A percentile compares a stretch with the other conserved stretches of the same genome.
These are phyloP conservation scores for Coenonympha arcania DNA, from an alignment of 2,888 invertebrate genomes.

Conservation along the genomic window DNA sequence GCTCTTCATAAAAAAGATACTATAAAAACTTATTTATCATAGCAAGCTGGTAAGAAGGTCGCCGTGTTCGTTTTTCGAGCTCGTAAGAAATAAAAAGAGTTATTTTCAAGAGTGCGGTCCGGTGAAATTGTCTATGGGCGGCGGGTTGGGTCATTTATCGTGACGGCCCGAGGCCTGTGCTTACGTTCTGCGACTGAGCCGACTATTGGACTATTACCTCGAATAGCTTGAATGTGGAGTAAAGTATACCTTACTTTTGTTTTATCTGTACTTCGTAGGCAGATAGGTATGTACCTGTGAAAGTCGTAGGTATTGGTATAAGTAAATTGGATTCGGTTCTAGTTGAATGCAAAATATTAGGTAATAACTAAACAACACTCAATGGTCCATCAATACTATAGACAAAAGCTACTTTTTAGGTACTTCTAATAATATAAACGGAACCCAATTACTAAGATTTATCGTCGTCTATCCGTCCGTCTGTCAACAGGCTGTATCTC, in stretches of 20 bases:
- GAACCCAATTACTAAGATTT: no score
- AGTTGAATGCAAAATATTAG: not conserved
- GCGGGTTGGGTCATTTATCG: conserved; percentile 57
- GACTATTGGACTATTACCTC: conserved; percentile 35
- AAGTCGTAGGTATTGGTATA: no score
- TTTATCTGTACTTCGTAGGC: conserved; percentile 19
- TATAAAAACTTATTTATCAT: conserved; percentile 24
- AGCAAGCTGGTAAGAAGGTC: conserved; percentile 27
- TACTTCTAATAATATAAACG: no score
- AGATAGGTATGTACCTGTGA: no score
- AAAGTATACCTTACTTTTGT: conserved; percentile 25
- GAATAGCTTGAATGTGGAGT: conserved; percentile 23
- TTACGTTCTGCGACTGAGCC: conserved; percentile 54
- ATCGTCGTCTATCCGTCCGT: no score
- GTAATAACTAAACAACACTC: no score
- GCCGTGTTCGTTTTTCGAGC: conserved; percentile 36
- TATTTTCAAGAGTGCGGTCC: conserved; percentile 52
- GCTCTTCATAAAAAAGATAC: conserved; percentile 13
- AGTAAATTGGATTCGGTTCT: conserved; percentile 15
- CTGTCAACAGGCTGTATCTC: no score
- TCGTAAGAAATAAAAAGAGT: conserved; percentile 42
- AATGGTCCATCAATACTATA: no score
- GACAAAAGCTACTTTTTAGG: no score
- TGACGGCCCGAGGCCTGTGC: conserved; percentile 61
- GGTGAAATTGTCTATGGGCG: conserved; percentile 64